Conservation (phyloP, 1,140 invertebrate genomes). For the Heliconius hermathena region DNA sequence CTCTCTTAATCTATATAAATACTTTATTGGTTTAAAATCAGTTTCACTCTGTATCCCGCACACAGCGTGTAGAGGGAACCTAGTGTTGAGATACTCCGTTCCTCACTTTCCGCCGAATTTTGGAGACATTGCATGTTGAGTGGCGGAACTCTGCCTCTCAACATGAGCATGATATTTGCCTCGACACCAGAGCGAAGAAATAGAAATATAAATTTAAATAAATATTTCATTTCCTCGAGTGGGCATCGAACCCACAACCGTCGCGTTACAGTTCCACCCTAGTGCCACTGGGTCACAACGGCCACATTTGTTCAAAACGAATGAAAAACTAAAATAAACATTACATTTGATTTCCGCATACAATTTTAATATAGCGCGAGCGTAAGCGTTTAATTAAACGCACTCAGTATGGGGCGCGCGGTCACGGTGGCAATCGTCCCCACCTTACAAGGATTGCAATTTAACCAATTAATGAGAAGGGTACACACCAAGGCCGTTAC, state of each 20-base stretch:
- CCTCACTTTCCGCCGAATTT: not conserved
- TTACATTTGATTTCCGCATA: not conserved
- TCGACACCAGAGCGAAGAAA: too few species aligned
- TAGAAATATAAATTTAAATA: too few species aligned
- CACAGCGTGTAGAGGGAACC: not conserved
- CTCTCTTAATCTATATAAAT: too few species aligned
- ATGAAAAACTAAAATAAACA: not conserved
- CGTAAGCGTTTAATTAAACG: slow-evolving; percentile 51
- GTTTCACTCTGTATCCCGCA: not conserved
- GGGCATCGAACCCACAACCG: not conserved
- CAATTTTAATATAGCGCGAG: not conserved
- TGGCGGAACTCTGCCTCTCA: not conserved
- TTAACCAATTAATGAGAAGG: slow-evolving; percentile 67
- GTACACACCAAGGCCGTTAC: slow-evolving; percentile 56
- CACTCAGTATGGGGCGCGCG: slow-evolving; percentile 56
- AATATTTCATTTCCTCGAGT: too few species aligned
- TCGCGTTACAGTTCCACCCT: too few species aligned
- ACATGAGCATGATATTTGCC: too few species aligned
- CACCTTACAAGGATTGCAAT: slow-evolving; percentile 61
- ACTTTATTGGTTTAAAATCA: too few species aligned
- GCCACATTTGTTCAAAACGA: too few species aligned
- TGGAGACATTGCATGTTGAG: not conserved
- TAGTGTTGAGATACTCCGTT: not conserved
- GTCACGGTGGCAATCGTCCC: slow-evolving; percentile 51
- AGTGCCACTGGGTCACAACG: too few species aligned